Percentiles rank a stretch among this genome's conserved stretches.
phyloP scores from a whole-genome alignment of 1,140 invertebrate genomes.

The Archivesica marissinica region DNA sequence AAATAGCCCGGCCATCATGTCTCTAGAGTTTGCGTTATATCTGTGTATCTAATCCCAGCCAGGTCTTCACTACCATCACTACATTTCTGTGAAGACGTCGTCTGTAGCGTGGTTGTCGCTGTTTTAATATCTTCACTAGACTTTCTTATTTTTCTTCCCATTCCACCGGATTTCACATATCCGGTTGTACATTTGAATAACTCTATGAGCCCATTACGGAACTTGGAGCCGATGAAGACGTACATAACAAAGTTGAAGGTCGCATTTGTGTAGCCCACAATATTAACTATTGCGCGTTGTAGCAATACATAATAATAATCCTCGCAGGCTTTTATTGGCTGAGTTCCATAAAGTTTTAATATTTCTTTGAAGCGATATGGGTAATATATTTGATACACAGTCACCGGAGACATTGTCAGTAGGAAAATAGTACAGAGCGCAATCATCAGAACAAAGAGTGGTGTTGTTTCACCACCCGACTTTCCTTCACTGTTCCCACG shows the following conservation, averaged over 20 bases:
- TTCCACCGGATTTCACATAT: background rate
- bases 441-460: slow-evolving; percentile 1
- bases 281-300: background rate
- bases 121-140: background rate
- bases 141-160: no score
- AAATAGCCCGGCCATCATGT: no score
- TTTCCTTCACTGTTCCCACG: background rate
- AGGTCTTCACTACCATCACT: no score
- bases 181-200: background rate
- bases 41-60: no score
- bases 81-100: no score
- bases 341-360: background rate
- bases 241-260: slow-evolving; percentile 40
- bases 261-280: slow-evolving; percentile 17
- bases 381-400: background rate
- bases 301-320: background rate
- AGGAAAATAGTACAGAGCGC: slow-evolving; percentile 28
- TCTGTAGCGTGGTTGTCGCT: background rate
- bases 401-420: background rate
- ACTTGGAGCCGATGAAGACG: slow-evolving; percentile 27
- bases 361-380: background rate
- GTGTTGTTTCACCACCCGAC: no score
- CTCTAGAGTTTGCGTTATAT: no score
- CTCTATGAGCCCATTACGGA: background rate
- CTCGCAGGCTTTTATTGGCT: background rate